These are phyloP conservation scores for Drosophila siamana DNA, from an alignment of 2,888 invertebrate genomes.

Conservation along the genomic window DNA sequence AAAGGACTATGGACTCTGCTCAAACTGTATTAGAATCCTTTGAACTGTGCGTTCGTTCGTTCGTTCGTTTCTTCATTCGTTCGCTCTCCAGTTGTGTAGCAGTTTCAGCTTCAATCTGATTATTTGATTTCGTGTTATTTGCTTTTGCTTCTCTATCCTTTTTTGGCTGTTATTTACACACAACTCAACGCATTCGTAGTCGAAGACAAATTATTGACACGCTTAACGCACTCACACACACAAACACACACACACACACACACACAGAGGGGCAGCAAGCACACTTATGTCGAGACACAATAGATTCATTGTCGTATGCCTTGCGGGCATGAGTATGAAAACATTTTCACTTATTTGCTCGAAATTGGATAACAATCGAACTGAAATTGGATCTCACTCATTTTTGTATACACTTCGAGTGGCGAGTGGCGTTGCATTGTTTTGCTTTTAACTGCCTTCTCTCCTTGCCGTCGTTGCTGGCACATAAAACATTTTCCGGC, in stretches of 20 bases:
- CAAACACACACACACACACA: constrained; percentile 2
- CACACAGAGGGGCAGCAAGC: background rate
- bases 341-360: constrained; percentile 83
- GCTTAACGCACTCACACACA: constrained; percentile 45
- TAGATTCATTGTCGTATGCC: constrained; percentile 50
- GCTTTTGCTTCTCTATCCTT: constrained; percentile 44
- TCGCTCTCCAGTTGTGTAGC: background rate
- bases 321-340: constrained; percentile 76
- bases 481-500: constrained; percentile 80
- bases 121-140: constrained; percentile 65
- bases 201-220: constrained; percentile 78
- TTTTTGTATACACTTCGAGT: constrained; percentile 73
- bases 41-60: constrained; percentile 17
- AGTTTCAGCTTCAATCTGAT: constrained; percentile 1
- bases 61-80: background rate
- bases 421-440: constrained; percentile 61
- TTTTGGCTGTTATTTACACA: constrained; percentile 61
- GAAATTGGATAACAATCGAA: constrained; percentile 85
- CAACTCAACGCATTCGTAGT: constrained; percentile 33
- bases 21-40: constrained; percentile 39
- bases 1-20: constrained; percentile 3
- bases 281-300: constrained; percentile 5
- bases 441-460: constrained; percentile 76
- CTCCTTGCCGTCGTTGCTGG: constrained; percentile 35
- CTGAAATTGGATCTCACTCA: constrained; percentile 85